phyloP scores from a whole-genome alignment of 2,888 invertebrate genomes.

The Melangyna quadrimaculata region DNA sequence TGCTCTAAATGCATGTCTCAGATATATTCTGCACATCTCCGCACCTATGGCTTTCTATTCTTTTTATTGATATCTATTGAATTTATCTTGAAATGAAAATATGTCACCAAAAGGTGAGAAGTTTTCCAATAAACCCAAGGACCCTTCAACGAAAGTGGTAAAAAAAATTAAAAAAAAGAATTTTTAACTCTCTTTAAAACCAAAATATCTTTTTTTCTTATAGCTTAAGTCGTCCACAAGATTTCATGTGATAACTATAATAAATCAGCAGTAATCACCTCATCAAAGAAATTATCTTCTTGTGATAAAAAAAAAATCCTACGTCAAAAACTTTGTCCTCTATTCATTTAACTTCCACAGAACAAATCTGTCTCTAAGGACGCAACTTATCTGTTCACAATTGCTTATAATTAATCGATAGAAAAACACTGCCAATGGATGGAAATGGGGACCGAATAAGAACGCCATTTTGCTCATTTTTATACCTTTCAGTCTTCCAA shows the following conservation, averaged over 20 bases:
- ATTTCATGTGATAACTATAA: not conserved
- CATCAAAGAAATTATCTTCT: not conserved
- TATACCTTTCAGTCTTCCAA: constrained; percentile 2
- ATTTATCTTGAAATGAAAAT: constrained; percentile 32
- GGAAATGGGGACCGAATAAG: not conserved
- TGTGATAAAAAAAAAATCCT: not conserved
- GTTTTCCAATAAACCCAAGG: not conserved
- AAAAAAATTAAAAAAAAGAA: too few species aligned
- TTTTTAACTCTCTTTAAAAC: not conserved
- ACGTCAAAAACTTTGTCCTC: not conserved
- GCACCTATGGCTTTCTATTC: not conserved
- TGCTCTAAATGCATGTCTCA: too few species aligned
- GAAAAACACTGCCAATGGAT: not conserved
- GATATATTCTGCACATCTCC: too few species aligned
- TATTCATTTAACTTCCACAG: not conserved
- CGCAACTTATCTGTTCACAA: constrained; percentile 6
- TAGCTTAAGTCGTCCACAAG: not conserved
- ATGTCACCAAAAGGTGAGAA: constrained; percentile 33
- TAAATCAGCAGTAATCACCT: not conserved
- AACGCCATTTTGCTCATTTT: constrained; percentile 5
- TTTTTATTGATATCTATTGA: not conserved
- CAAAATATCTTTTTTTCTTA: not conserved
- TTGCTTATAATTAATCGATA: constrained; percentile 17
- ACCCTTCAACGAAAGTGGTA: not conserved
- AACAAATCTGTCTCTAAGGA: not conserved